Evolutionary conservation across 2,113 vertebrate species (phyloP).

Genomic region (Gallinago undulata): DNA sequence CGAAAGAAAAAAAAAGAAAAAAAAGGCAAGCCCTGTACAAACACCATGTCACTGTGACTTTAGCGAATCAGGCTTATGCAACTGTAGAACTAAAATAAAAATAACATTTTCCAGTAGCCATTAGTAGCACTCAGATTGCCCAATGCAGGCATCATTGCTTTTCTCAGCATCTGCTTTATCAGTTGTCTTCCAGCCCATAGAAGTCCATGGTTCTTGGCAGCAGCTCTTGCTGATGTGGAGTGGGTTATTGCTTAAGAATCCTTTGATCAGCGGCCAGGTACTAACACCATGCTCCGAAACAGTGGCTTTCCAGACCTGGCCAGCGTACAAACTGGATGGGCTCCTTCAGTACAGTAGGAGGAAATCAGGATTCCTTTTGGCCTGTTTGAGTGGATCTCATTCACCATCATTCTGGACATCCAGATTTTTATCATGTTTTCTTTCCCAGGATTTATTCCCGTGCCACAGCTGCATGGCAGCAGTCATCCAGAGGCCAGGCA

Average conservation of each 20-base stretch:
- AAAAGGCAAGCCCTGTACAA: background rate
- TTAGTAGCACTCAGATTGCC: background rate
- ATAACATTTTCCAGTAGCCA: constrained; percentile 44
- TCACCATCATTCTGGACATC: background rate
- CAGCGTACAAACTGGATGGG: background rate
- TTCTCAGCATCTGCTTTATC: constrained; percentile 46
- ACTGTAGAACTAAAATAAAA: background rate
- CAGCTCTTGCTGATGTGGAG: constrained; percentile 49
- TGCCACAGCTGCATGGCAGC: background rate
- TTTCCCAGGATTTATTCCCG: background rate
- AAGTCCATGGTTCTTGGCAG: constrained; percentile 42
- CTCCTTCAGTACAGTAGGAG: background rate
- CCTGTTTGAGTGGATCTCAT: background rate
- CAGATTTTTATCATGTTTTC: background rate
- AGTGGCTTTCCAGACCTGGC: background rate
- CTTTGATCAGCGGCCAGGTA: constrained; percentile 62
- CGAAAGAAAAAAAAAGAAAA: too few relatives aligned
- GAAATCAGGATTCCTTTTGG: background rate
- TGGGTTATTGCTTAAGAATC: constrained; percentile 43
- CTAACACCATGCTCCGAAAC: background rate
- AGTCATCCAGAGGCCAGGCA: background rate
- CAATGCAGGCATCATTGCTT: background rate
- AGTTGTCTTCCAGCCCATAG: constrained; percentile 21
- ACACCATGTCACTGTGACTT: background rate
- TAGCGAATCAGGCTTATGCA: background rate